Conservation (phyloP, 2,888 invertebrate genomes). For the Eugnorisma glareosa region DNA sequence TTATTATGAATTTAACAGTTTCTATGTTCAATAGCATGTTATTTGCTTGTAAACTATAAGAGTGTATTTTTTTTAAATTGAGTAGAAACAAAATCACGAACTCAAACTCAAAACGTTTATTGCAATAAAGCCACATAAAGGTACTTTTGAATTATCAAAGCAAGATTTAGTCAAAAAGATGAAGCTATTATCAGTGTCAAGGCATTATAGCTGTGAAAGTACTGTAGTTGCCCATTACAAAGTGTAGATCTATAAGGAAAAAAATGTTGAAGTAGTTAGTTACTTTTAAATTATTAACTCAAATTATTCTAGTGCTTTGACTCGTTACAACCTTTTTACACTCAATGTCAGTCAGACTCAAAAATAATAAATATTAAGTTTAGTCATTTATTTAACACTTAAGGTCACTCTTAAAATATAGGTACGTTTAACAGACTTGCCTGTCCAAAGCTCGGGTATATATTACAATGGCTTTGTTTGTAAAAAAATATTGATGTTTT, state of each 20-base stretch:
- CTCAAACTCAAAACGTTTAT: neutral
- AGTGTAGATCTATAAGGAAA: neutral
- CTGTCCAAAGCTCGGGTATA: neutral
- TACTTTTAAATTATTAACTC: neutral
- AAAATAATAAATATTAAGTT: neutral
- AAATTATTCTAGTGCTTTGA: neutral
- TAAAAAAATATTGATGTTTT: neutral
- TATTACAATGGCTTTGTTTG: slow-evolving; percentile 1
- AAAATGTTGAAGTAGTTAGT: neutral
- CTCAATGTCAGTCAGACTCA: slow-evolving; percentile 34
- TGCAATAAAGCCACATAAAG: neutral
- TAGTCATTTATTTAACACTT: slow-evolving; percentile 34
- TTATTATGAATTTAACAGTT: slow-evolving; percentile 46
- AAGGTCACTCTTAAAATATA: slow-evolving; percentile 19
- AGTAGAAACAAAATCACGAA: neutral
- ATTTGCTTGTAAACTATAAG: neutral
- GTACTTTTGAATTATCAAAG: neutral
- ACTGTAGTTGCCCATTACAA: neutral
- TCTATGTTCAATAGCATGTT: neutral
- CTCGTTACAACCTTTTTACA: slow-evolving; percentile 16
- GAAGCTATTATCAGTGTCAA: neutral
- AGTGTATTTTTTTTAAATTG: neutral
- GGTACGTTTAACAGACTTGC: neutral
- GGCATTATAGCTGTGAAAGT: neutral
- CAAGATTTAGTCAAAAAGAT: neutral